These are phyloP conservation scores for Bombyx mori DNA, from an alignment of 1,140 invertebrate species.

Conservation along the genomic window ASM3026992v2 NC_085124.1:4245501-4246000, in stretches of 20 bases:
- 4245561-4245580: constrained; percentile 1
- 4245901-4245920: constrained; percentile 12
- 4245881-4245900: constrained; percentile 27
- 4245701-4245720: too few relatives aligned
- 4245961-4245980: too few relatives aligned
- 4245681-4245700: too few relatives aligned
- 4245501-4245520: constrained; percentile 26
- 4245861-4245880: constrained; percentile 26
- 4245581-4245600: not conserved
- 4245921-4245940: not conserved
- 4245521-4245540: constrained; percentile 12
- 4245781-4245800: constrained; percentile 10
- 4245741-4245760: too few relatives aligned
- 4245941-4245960: too few relatives aligned
- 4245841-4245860: constrained; percentile 25
- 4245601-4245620: not conserved
- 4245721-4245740: too few relatives aligned
- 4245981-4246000: too few relatives aligned
- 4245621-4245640: too few relatives aligned
- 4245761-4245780: constrained; percentile 15
- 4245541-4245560: constrained; percentile 5
- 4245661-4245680: too few relatives aligned
- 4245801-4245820: too few relatives aligned
- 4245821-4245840: constrained; percentile 16
- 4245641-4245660: too few relatives aligned